phyloP scores from a whole-genome alignment of 64 coral and sea anemone species.

The Stylophora pistillata region DNA sequence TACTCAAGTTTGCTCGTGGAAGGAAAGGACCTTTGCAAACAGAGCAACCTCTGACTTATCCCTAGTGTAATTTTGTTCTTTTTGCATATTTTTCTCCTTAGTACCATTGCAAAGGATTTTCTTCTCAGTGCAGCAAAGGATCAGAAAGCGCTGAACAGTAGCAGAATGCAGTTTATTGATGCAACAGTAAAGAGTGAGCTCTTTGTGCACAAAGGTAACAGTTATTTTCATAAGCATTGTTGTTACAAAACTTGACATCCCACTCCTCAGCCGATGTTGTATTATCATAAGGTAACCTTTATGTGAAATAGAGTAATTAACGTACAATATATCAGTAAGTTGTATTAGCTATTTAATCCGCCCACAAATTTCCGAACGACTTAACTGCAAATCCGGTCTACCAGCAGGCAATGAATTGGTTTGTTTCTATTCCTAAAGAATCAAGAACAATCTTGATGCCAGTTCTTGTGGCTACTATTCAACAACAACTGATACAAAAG shows the following conservation, averaged over 20 bases:
- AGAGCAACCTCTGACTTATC: too few species aligned
- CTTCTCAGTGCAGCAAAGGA: conserved; percentile 68
- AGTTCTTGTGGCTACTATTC: conserved; percentile 64
- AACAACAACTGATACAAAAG: conserved; percentile 74
- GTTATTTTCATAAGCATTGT: neutral
- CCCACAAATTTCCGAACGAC: neutral
- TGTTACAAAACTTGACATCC: too few species aligned
- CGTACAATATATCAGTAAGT: too few species aligned
- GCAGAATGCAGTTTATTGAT: conserved; percentile 77
- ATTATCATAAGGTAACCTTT: too few species aligned
- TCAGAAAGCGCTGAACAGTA: conserved; percentile 50
- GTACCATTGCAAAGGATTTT: conserved; percentile 73
- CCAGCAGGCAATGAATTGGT: neutral
- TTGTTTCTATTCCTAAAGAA: conserved; percentile 41
- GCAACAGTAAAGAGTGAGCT: conserved; percentile 73
- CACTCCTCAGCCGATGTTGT: too few species aligned
- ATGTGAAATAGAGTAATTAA: too few species aligned
- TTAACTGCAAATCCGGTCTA: neutral
- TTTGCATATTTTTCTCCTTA: neutral
- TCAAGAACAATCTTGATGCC: conserved; percentile 67
- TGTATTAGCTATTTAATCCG: too few species aligned
- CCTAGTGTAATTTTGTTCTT: neutral
- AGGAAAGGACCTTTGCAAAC: too few species aligned
- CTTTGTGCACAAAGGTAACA: conserved; percentile 75
- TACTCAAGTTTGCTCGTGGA: too few species aligned